These are phyloP conservation scores for Opisthograptis luteolata DNA, from an alignment of 2,888 invertebrate species.

Conservation along the genomic window DNA sequence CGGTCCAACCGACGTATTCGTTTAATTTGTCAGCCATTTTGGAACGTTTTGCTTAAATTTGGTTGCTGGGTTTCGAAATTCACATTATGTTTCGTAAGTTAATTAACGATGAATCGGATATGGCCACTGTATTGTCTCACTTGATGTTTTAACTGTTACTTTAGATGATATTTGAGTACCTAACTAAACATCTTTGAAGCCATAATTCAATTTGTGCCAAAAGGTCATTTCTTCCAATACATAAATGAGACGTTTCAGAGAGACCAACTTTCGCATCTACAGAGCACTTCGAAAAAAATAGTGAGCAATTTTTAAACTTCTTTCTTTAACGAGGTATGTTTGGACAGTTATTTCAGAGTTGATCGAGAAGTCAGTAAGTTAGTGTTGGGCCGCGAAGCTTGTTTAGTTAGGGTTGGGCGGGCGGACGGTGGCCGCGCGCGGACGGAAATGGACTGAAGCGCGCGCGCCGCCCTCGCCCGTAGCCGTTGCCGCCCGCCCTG, in stretches of 20 bases:
- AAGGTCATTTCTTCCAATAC: not conserved
- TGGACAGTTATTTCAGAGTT: constrained; percentile 18
- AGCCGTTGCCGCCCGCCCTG: constrained; percentile 63
- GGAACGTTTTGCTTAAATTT: constrained; percentile 1
- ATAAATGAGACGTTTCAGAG: not conserved
- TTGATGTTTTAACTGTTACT: no score
- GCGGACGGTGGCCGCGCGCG: constrained; percentile 44
- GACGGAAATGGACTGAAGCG: constrained; percentile 65
- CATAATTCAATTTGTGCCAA: no score
- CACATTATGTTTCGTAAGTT: not conserved
- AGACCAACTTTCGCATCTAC: not conserved
- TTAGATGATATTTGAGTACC: no score
- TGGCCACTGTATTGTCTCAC: not conserved
- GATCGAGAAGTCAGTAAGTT: constrained; percentile 3
- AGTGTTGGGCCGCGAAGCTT: constrained; percentile 24
- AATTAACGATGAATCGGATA: not conserved
- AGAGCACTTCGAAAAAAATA: constrained; percentile 7
- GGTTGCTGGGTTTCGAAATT: not conserved
- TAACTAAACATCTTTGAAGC: no score
- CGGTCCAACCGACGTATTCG: constrained; percentile 90
- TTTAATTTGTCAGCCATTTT: constrained; percentile 90
- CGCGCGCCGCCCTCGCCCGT: constrained; percentile 67
- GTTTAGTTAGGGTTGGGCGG: constrained; percentile 5
- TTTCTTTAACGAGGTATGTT: constrained; percentile 24
- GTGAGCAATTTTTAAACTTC: not conserved